Conservation (phyloP, 64 coral and sea anemone genomes). For the Montipora capricornis region DNA sequence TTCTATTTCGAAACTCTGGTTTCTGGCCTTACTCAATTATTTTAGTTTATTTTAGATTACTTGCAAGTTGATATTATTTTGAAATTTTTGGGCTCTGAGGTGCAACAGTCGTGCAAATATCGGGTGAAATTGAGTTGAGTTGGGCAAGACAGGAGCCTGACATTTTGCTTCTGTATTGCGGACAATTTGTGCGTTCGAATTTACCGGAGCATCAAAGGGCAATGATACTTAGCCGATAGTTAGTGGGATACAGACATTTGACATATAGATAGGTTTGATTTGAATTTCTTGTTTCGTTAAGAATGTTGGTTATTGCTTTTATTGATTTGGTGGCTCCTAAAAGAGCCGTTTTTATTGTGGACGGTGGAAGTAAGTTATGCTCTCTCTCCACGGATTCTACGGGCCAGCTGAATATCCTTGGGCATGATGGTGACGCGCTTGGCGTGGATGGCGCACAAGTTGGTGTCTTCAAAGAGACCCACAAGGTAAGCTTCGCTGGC, state of each 20-base stretch:
- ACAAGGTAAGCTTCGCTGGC: slow-evolving; percentile 92
- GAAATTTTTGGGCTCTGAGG: too few relatives aligned
- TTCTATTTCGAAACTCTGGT: not conserved
- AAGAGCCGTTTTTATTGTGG: slow-evolving; percentile 8
- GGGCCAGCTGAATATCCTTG: slow-evolving; percentile 90
- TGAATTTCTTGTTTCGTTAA: too few relatives aligned
- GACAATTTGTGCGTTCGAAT: too few relatives aligned
- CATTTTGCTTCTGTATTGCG: too few relatives aligned
- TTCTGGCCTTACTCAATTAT: not conserved
- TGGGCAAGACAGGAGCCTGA: too few relatives aligned
- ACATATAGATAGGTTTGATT: too few relatives aligned
- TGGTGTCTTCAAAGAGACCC: slow-evolving; percentile 98
- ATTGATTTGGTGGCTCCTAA: slow-evolving; percentile 32
- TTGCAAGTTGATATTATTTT: too few relatives aligned
- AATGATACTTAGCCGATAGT: not conserved
- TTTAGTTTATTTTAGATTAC: not conserved
- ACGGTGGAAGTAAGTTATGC: not conserved
- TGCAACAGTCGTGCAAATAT: too few relatives aligned
- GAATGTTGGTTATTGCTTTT: slow-evolving; percentile 10
- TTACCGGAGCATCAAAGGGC: too few relatives aligned
- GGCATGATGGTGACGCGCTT: slow-evolving; percentile 98
- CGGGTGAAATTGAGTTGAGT: not conserved
- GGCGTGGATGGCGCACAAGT: slow-evolving; percentile 99
- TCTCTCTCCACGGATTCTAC: slow-evolving; percentile 83
- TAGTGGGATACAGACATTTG: too few relatives aligned